phyloP scores from a whole-genome alignment of 2,113 vertebrate genomes.

The Sebastes schlegelii region DNA sequence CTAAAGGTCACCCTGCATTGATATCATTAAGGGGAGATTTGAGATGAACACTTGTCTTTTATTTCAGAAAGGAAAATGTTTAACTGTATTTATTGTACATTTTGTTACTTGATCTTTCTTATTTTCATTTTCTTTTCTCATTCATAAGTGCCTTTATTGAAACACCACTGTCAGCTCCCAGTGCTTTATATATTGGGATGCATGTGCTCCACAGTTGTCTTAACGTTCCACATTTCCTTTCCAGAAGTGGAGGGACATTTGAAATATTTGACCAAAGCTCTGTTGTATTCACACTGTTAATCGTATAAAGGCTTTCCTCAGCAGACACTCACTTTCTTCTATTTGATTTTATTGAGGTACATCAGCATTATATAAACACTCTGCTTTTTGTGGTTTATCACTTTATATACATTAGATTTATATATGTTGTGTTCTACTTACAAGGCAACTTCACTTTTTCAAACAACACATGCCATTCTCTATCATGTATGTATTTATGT shows the following conservation, averaged over 20 bases:
- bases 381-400: background rate
- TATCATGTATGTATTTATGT: constrained; percentile 49
- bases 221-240: constrained; percentile 22
- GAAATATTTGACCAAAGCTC: constrained; percentile 60
- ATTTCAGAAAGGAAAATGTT: constrained; percentile 28
- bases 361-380: background rate
- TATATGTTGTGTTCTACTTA: constrained; percentile 3
- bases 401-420: constrained; percentile 8
- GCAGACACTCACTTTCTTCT: background rate
- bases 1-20: background rate
- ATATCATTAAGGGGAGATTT: constrained; percentile 4
- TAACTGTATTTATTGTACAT: constrained; percentile 73
- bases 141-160: constrained; percentile 61
- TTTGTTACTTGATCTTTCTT: constrained; percentile 27
- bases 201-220: constrained; percentile 20
- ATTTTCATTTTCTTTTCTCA: background rate
- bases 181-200: background rate
- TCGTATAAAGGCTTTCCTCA: constrained; percentile 1
- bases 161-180: background rate
- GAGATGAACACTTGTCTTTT: constrained; percentile 21
- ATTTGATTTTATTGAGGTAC: constrained; percentile 7
- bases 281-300: constrained; percentile 14
- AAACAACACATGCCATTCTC: background rate
- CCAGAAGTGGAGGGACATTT: background rate
- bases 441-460: background rate